Base-by-base conservation (phyloP, 2,797 vertebrate genomes). In the Mus caroli region DNA sequence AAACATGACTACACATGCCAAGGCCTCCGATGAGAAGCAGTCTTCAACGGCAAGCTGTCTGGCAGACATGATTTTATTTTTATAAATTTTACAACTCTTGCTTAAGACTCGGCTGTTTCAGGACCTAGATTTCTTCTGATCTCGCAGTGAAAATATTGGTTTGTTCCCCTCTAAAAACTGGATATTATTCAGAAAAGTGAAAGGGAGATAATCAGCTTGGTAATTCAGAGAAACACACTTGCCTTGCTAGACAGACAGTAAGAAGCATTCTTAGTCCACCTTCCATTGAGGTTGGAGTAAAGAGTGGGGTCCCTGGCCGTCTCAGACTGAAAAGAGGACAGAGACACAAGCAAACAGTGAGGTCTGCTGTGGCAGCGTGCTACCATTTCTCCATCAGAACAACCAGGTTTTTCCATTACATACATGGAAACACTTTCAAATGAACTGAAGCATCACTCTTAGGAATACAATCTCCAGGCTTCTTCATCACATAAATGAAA, bases 11-110 rank as follows among this genome's bases (percentile, higher is more conserved):
- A 97, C 89, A 58, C 28, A 71, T 93, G 89, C 95, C 97, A 98
- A 97, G 34, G 50, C 62, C 24, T 94, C 88, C 93, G 95, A 90
- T 96, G 69, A 73, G 97, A 96, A 97, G 78, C 95, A 84, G 46
- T 97, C 64, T 78, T 84, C 56, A 20, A 96, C 86, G 60, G 85
- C 95, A 98, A 98, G 97, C 94, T 82, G 96, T 97, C 96, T 97
- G 96, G 95, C 98, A 98, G 94, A 85, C 94, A 94, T 62, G 79
- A 93, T 98, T 98, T 97, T 92, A 56, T 97, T 98, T 96, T 88
- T 84, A 85, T 94, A 94, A 91, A 22, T 94, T 97, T 97, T 97
- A 97, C 28, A 96, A 91, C 0, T 94, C 31, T 84, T 92, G 92
- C 84, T 92, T 95, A 97, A 95, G 78, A 3, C 87, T 92, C 87